phyloP scores from a whole-genome alignment of 2,888 invertebrate genomes.

The Platycnemis pennipes region DNA sequence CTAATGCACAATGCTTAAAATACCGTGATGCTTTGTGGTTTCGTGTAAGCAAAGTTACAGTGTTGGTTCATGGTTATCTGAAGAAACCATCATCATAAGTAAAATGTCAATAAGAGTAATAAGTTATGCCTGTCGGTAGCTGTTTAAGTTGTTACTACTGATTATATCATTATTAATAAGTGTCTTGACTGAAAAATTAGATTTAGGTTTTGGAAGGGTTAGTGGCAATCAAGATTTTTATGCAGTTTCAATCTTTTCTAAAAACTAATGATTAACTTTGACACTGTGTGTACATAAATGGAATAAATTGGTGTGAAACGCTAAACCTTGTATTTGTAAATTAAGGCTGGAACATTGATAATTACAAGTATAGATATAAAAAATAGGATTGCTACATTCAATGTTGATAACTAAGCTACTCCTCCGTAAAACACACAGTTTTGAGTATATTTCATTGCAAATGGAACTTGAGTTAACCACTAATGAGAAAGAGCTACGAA shows the following conservation, averaged over 20 bases:
- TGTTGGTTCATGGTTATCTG: neutral
- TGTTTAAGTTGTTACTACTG: slow-evolving; percentile 5
- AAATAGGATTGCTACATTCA: too few relatives aligned
- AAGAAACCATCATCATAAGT: neutral
- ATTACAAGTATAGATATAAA: too few relatives aligned
- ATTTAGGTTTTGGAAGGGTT: slow-evolving; percentile 16
- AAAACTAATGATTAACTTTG: neutral
- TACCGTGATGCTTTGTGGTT: neutral
- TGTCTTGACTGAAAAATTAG: slow-evolving; percentile 5
- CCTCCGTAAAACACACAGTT: too few relatives aligned
- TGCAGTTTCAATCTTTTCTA: neutral
- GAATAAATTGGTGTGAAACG: slow-evolving; percentile 32
- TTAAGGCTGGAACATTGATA: too few relatives aligned
- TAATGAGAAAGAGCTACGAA: too few relatives aligned
- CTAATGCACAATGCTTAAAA: slow-evolving; percentile 9
- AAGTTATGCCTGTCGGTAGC: neutral
- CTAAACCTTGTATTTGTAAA: neutral
- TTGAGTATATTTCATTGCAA: too few relatives aligned
- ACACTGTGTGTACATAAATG: slow-evolving; percentile 16
- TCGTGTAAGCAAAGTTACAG: neutral
- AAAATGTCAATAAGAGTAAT: neutral
- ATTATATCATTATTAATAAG: neutral
- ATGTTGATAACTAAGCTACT: too few relatives aligned
- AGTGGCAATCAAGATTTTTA: neutral
- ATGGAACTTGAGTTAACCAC: too few relatives aligned